phyloP scores from a whole-genome alignment of 53 echinoderm and acorn worm species.

The Luidia sarsii region DNA sequence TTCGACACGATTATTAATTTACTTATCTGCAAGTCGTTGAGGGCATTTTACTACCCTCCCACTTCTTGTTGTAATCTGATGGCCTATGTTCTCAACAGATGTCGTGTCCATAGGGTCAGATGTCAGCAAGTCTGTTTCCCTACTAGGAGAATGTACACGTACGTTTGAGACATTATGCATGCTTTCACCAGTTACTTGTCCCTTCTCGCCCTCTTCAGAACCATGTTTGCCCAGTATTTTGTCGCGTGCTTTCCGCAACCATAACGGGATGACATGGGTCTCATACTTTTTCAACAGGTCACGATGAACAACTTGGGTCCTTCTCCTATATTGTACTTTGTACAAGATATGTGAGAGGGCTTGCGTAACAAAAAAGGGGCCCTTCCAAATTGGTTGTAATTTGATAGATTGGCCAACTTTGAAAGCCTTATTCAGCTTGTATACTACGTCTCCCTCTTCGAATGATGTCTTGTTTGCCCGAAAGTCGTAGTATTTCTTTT shows the following conservation, averaged over 20 bases:
- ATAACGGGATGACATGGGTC: not conserved
- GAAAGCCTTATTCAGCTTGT: not conserved
- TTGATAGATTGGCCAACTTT: not conserved
- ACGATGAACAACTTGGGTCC: not conserved
- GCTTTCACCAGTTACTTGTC: no score
- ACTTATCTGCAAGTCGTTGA: no score
- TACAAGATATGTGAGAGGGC: not conserved
- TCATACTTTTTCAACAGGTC: slow-evolving; percentile 2
- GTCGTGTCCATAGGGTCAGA: no score
- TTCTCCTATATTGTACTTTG: not conserved
- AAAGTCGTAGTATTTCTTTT: slow-evolving; percentile 15
- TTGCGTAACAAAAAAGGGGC: not conserved
- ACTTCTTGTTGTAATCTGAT: no score
- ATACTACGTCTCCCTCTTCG: slow-evolving; percentile 9
- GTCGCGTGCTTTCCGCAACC: no score
- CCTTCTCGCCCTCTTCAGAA: no score
- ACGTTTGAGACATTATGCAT: no score
- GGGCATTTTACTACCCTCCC: no score
- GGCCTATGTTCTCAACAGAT: no score
- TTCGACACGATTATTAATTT: no score
- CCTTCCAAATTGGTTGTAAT: not conserved
- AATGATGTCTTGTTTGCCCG: not conserved
- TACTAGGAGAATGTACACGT: not conserved
- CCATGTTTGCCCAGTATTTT: no score
- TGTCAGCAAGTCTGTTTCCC: no score